Percentiles rank a stretch among this genome's conserved stretches.
Evolutionary conservation across 2,113 vertebrate genomes (phyloP).

Genomic region (Aspiorhynchus laticeps): DNA sequence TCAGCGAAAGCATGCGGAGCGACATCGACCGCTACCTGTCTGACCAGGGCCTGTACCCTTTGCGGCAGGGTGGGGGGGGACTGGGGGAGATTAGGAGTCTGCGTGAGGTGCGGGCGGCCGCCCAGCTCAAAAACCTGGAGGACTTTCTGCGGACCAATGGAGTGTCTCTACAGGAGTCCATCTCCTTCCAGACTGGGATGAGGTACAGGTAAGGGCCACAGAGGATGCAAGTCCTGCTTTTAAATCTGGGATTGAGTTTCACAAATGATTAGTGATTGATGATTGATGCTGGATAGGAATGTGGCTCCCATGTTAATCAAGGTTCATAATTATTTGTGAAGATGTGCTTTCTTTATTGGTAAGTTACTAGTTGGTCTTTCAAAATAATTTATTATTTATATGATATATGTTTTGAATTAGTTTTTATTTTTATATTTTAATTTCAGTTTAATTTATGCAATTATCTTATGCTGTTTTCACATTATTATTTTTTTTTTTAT

Average conservation of each 20-base stretch:
- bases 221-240: neutral
- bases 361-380: neutral
- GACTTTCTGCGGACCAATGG: slow-evolving; percentile 91
- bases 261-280: neutral
- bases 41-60: slow-evolving; percentile 82
- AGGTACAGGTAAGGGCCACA: slow-evolving; percentile 86
- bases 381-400: neutral
- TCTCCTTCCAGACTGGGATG: slow-evolving; percentile 85
- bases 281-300: neutral
- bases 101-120: slow-evolving; percentile 84
- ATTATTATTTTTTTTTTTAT: neutral
- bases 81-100: slow-evolving; percentile 82
- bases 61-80: slow-evolving; percentile 77
- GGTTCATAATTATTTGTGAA: neutral
- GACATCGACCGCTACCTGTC: slow-evolving; percentile 84
- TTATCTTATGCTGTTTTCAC: neutral
- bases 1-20: slow-evolving; percentile 87
- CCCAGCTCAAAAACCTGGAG: slow-evolving; percentile 88
- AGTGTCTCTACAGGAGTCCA: slow-evolving; percentile 83
- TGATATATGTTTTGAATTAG: neutral
- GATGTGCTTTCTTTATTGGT: neutral
- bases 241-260: neutral
- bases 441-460: neutral
- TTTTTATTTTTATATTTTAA: neutral
- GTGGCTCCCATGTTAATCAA: neutral